Evolutionary conservation across 1,140 invertebrate species (phyloP), one percentile per base, ranked within the genome.

Genomic region (Euura saliciscinereae): DNA sequence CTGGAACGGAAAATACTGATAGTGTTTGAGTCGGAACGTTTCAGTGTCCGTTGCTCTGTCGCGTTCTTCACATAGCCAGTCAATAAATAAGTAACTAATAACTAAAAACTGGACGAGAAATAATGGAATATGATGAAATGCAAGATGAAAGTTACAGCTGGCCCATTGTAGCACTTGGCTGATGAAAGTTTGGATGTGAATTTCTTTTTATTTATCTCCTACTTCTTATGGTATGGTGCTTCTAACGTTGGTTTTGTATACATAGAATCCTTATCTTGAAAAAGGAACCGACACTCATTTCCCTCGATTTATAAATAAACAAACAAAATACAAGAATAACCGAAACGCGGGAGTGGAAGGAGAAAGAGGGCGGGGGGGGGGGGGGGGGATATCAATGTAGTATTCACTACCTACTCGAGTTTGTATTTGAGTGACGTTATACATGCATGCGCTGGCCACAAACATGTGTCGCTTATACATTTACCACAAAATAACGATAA

Each of bases 371-470:
- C 65, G 42, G 71, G 51, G 66, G 51, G 66, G 68, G 68, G 67
- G 59, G 65, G 28, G 65, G 67, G 51, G 66, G 69, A 65, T 59
- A 11, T 11, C 42, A 42, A 43, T 72, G 68, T 2, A 7, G 6
- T 43, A 11, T 70, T 68, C 6, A 28, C 43, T 73, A 69, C 68
- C 28, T 28, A 28, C 28, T 28, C 28, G 28, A 28, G 28, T 8
- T 51, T 3, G n/a, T 45, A 43, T 28, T 13, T 10, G 11, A 64
- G 64, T 70, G 68, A 73, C 59, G 69, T 44, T 73, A 28, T 28
- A 28, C 28, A 69, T 42, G 72, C 72, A 70, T 65, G 72, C 69
- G 72, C 72, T 73, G 72, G 72, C 65, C 72, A 65, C 72, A 65
- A 45, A 64, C 67, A 69, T 66, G 65, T 68, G 72, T 73, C 72